These are phyloP conservation scores for Drosophila funebris DNA, from an alignment of 1,140 invertebrate genomes.

Conservation along the genomic window DNA sequence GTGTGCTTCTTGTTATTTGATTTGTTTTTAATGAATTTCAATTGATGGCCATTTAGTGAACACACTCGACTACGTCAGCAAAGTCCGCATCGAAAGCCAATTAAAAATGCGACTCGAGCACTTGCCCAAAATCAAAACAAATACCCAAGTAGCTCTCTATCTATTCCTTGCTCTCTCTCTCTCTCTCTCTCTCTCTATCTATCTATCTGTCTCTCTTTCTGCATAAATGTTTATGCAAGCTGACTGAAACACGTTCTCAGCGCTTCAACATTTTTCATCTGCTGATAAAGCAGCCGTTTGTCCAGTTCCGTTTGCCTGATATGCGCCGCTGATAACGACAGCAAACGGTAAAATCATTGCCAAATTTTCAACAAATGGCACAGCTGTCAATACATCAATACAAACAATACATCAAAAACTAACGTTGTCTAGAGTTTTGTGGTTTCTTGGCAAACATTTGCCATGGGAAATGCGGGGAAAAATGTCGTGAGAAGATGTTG, in stretches of 20 bases:
- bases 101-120: slow-evolving; percentile 19
- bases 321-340: slow-evolving; percentile 8
- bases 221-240: not conserved
- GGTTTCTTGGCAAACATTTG: slow-evolving; percentile 9
- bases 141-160: not conserved
- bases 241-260: slow-evolving; percentile 26
- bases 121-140: slow-evolving; percentile 38
- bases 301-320: slow-evolving; percentile 24
- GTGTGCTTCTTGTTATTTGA: slow-evolving; percentile 25
- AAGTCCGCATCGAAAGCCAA: slow-evolving; percentile 18
- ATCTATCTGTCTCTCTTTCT: not conserved
- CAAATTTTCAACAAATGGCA: slow-evolving; percentile 8
- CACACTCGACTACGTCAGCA: slow-evolving; percentile 11
- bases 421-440: not conserved
- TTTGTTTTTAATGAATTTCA: slow-evolving; percentile 63
- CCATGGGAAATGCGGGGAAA: not conserved
- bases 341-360: slow-evolving; percentile 1
- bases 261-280: not conserved
- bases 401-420: slow-evolving; percentile 1
- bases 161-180: not conserved
- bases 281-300: slow-evolving; percentile 20
- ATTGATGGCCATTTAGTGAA: slow-evolving; percentile 40
- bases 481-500: not conserved
- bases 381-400: slow-evolving; percentile 28
- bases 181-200: not conserved